Percentiles rank a stretch among this genome's conserved stretches.
Conservation (phyloP, 2,113 vertebrate species). For the Atrichornis clamosus region DNA sequence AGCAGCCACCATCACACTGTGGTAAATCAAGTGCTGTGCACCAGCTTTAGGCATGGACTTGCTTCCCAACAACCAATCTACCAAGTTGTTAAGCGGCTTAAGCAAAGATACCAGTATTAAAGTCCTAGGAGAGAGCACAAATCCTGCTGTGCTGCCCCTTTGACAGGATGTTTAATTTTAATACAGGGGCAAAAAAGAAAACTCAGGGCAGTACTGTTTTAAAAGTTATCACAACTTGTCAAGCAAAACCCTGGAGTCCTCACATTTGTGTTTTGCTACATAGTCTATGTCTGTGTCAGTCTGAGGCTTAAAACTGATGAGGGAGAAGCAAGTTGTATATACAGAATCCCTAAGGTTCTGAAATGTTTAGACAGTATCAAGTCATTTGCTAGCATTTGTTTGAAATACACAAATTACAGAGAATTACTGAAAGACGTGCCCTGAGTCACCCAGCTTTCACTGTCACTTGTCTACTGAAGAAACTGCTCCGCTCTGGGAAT, state of each 20-base stretch:
- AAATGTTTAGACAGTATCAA: background rate
- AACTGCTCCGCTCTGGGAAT: background rate
- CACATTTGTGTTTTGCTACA: background rate
- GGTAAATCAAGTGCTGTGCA: background rate
- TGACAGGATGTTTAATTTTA: background rate
- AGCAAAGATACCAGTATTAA: background rate
- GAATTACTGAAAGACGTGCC: background rate
- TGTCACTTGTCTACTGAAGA: background rate
- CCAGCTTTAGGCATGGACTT: background rate
- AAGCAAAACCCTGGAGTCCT: background rate
- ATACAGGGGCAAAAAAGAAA: background rate
- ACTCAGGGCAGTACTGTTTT: background rate
- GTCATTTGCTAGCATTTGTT: background rate
- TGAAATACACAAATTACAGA: constrained; percentile 7
- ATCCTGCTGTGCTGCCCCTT: background rate
- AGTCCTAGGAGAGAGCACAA: background rate
- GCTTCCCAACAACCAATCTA: background rate
- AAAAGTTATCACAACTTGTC: background rate
- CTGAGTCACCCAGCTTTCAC: background rate
- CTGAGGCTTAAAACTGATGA: background rate
- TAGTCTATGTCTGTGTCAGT: background rate
- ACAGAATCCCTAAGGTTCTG: background rate
- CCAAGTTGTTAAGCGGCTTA: background rate
- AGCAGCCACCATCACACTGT: background rate
- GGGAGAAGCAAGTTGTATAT: background rate